Base-by-base conservation (phyloP, 2,797 vertebrate species). In the Pipistrellus nathusii region DNA sequence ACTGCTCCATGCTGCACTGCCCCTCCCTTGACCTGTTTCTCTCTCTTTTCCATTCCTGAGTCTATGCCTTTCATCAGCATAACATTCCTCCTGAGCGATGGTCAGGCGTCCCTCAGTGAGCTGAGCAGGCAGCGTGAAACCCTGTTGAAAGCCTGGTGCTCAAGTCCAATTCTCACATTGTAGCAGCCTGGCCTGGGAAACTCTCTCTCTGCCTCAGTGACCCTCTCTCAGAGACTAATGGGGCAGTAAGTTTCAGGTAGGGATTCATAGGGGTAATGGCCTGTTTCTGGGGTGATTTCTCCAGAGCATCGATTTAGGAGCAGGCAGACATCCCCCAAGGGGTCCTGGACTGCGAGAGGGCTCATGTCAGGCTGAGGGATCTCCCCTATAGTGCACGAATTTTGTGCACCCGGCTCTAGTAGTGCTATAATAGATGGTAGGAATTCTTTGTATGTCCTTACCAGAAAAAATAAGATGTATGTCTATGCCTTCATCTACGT, bases 401-500 rank as follows among this genome's bases (percentile, higher is more conserved):
- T 14, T 62, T 27, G 27, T 62, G 59, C 12, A 62, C 27, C 59
- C 1, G 59, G 27, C 27, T 30, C 27, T 64, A 64, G 62, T 11
- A 30, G 10, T 55, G 55, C 53, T n/a, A 55, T 41, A 81, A 32
- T 57, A 69, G 71, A 44, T 62, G 53, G 23, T 83, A 84, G 44
- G 20, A 30, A 25, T 41, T 73, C 71, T 64, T 80, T 85, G 27
- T 68, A 35, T 46, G 4, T 35, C 38, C 18, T 81, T 66, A 30
- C 21, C 44, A 81, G 48, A 77, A 4, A 64, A 90, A 73, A 92
- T 32, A 82, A 69, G 90, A 84, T 35, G 5, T 90, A 38, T 46
- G 8, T n/a, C 84, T 75, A 8, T 71, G 46, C 8, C 53, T 93
- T 12, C 0, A 15, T 77, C 66, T 17, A 6, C 12, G 94, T 85